These are phyloP conservation scores for Monodelphis domestica DNA, from an alignment of 2,797 vertebrate species.

Conservation along the genomic window DNA sequence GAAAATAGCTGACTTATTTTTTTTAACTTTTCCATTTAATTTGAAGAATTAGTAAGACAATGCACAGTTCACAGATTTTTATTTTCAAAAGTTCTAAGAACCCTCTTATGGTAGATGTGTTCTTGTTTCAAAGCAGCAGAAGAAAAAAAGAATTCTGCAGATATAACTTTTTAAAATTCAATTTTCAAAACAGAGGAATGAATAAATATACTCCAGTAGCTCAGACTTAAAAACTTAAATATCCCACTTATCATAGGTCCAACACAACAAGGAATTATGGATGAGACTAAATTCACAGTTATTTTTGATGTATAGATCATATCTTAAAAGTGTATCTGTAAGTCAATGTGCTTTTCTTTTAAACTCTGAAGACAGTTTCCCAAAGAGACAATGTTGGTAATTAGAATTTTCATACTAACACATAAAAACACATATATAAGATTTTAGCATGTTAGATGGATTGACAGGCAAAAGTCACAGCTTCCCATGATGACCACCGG, in stretches of 20 bases:
- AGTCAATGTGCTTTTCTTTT: background rate
- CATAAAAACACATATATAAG: background rate
- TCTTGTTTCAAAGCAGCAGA: no score
- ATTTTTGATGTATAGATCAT: background rate
- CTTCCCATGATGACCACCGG: background rate
- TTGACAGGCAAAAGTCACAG: background rate
- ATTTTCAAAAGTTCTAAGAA: no score
- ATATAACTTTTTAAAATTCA: no score
- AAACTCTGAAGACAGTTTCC: background rate
- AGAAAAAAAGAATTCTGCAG: no score
- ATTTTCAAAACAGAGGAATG: no score
- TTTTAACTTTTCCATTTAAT: no score
- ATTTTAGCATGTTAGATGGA: background rate
- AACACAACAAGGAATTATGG: background rate
- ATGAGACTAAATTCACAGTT: background rate
- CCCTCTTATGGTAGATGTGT: no score
- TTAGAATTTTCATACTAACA: background rate
- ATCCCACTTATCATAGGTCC: background rate
- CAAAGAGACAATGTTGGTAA: background rate
- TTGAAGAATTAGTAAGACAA: no score
- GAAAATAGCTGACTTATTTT: no score
- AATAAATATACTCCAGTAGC: no score
- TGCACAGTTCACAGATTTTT: no score
- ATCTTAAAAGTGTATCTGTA: background rate
- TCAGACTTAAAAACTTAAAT: background rate